phyloP scores from a whole-genome alignment of 2,113 vertebrate genomes.

The Pterocles burchelli region DNA sequence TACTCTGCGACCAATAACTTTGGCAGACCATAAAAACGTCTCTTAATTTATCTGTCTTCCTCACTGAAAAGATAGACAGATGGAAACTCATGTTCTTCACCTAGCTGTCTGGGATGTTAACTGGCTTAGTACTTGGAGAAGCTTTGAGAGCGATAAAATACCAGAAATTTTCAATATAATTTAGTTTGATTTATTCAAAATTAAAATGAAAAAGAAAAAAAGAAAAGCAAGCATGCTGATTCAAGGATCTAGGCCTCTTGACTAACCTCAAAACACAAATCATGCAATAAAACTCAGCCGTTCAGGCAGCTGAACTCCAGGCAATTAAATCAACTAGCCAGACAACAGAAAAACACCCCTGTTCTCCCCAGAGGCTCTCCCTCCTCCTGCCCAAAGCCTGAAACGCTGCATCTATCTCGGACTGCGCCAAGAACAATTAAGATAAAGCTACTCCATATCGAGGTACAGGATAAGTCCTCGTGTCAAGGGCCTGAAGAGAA shows the following conservation, averaged over 20 bases:
- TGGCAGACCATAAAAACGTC: background rate
- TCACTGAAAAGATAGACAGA: background rate
- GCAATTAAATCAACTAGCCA: conserved; percentile 27
- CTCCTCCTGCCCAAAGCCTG: background rate
- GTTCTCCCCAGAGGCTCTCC: background rate
- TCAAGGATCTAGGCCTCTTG: background rate
- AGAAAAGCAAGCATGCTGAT: background rate
- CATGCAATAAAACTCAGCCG: background rate
- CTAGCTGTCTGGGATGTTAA: background rate
- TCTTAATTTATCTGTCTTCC: background rate
- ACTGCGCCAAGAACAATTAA: background rate
- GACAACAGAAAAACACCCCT: conserved; percentile 27
- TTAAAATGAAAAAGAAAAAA: background rate
- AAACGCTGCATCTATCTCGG: background rate
- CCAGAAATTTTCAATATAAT: background rate
- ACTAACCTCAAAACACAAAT: conserved; percentile 29
- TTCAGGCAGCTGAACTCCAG: conserved; percentile 10
- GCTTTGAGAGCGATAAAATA: background rate
- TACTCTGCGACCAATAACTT: background rate
- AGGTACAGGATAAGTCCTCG: background rate
- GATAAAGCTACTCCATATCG: background rate
- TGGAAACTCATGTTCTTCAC: background rate
- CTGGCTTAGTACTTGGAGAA: background rate
- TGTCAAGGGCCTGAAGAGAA: background rate
- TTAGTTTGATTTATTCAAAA: conserved; percentile 1